Evolutionary conservation across 2,113 vertebrate genomes (phyloP), one percentile per base, ranked within the genome.

Genomic region (Spilogale gracilis): DNA sequence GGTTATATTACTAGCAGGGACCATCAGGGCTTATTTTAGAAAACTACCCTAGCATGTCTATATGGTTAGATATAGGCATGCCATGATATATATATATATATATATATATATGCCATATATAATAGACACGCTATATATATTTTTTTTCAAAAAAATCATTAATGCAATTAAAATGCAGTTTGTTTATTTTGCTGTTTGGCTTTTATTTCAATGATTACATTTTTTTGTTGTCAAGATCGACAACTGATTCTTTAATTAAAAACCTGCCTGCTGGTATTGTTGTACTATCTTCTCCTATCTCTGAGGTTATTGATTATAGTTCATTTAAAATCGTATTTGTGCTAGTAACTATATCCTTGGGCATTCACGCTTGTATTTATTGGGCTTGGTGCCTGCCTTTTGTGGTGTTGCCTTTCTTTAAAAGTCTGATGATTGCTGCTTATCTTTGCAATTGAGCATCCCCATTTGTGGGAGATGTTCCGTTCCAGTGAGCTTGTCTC

Each of bases 171-270:
- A 87, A 67, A 91, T 69, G 9, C n/a, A 86, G 73, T 81, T 9
- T 74, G 74, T 81, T 91, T 88, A 61, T 84, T 95, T 95, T 83
- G 20, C 60, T 83, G 45, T 94, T 89, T 97, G n/a, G 38, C 52
- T 91, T 83, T 74, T 81, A 92, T 86, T 86, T 91, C 58, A 45
- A 48, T 93, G 32, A 93, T 84, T 38, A 52, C 84, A 20, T 84
- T 76, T 96, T 92, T 83, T 69, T 20, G 54, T 94, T 96, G 91
- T 69, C 48, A 84, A 74, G 20, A 74, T 73, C n/a, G 45, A 32
- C 61, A 89, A 27, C 5, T 63, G 43, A 69, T 65, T 90, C 65
- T 93, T 89, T 89, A 76, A 92, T 48, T 78, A 89, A 90, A 89
- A 93, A 45, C 21, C 21, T 89, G 27, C 48, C 38, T 93, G 58